Base-by-base conservation (phyloP, 2,888 invertebrate species). In the Fabriciana adippe region DNA sequence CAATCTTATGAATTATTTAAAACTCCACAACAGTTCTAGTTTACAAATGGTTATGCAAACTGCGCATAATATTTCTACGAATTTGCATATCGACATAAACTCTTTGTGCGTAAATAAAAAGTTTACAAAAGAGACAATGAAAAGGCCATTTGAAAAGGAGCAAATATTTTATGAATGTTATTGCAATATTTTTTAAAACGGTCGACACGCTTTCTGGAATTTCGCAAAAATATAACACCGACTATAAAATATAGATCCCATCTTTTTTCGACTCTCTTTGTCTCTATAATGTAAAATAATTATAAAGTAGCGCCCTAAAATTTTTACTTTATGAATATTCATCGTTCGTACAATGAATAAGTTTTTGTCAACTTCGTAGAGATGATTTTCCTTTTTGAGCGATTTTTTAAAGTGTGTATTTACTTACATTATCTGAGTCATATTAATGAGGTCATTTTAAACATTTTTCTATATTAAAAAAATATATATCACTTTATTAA, bases 1-100 rank as follows among this genome's bases (percentile, higher is more conserved):
- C 35, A 41, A 41, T 2, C 35, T 41, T 2, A 41, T 41, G 11
- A 41, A 41, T 41, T 41, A 41, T 41, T 41, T 41, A 41, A 8
- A 41, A 8, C 35, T 57, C 21, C 60, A 50, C 50, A 47, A 55
- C 60, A 61, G 56, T 57, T 41, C 54, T 53, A 70, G 66, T 69
- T 67, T 65, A 70, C 76, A 82, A 84, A 86, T 81, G 79, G 85
- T 88, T 86, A 84, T 79, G 86, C 83, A 86, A 89, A 80, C 72
- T 77, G 72, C 76, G 75, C 75, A 76, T 69, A 75, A 73, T 75
- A 76, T 74, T 90, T 90, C 91, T 84, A 74, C 83, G 90, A 89
- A 91, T 88, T 87, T 85, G 79, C 84, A 88, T 88, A 88, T 84
- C 82, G 80, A 76, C 76, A 75, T 76, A 79, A 84, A 84, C 79